Base-by-base conservation (phyloP, 2,113 vertebrate species). In the Copsychus sechellarum region DNA sequence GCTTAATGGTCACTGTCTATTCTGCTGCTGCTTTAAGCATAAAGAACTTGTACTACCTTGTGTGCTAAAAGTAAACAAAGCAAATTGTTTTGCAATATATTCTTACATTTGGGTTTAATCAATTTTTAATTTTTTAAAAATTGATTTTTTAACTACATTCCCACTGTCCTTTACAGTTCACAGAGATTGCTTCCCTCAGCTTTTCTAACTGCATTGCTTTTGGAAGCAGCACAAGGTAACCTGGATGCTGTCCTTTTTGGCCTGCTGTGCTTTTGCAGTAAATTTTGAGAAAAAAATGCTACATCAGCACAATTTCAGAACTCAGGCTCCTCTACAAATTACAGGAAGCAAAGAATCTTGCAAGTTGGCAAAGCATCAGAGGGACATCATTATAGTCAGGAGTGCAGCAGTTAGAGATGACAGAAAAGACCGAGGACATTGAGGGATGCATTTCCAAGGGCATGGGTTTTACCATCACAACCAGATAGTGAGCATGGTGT, bases 141-240 rank as follows among this genome's bases (percentile, higher is more conserved):
- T 51, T 51, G 26, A 51, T 51, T 51, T 51, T 51, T 51, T 51
- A 29, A 51, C 15, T 51, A 62, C 28, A 48, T 65, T 90, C 62
- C 34, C 34, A 29, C 7, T 71, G 66, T 72, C 57, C 62, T 83
- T 62, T 86, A 45, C 56, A 67, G 56, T 81, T 92, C 40, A 67
- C 43, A 67, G 26, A 82, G 43, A 90, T 23, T 88, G 82, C 79
- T 95, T 96, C 56, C n/a, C 43, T 85, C 93, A 90, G 94, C 85
- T 96, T 80, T 92, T 86, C 88, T 73, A 73, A 54, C 1, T 1
- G 42, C 71, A 83, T 16, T 86, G 47, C 76, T 92, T 80, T 96
- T 86, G 87, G 93, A 97, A 89, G 60, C 90, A 71, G 47, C 85
- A 92, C 88, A 94, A 70, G 67, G 72, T 81, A 96, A 77, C 90